These are phyloP conservation scores for Stenodema calcarata DNA, from an alignment of 2,888 invertebrate species.

Conservation along the genomic window DNA sequence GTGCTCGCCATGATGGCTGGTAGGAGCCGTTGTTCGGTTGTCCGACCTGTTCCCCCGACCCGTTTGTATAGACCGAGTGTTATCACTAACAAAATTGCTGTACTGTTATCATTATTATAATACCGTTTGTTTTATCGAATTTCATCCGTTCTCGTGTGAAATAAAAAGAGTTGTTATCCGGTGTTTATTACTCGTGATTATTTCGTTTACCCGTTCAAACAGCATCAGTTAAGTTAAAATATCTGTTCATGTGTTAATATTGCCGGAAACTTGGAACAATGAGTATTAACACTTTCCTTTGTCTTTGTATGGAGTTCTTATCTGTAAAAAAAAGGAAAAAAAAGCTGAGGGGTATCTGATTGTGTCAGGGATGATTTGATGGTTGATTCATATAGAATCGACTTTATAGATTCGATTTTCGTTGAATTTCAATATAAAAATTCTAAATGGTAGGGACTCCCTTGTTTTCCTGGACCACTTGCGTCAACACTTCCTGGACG, in stretches of 20 bases:
- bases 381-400: neutral
- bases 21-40: too few relatives aligned
- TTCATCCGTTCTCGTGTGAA: too few relatives aligned
- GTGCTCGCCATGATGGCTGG: too few relatives aligned
- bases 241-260: neutral
- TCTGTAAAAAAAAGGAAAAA: neutral
- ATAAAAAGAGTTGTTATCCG: too few relatives aligned
- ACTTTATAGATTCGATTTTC: neutral
- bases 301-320: neutral
- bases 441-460: slow-evolving; percentile 18
- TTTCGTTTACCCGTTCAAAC: too few relatives aligned
- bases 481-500: neutral
- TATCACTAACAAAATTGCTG: too few relatives aligned
- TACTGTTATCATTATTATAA: too few relatives aligned
- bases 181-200: too few relatives aligned
- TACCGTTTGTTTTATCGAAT: too few relatives aligned
- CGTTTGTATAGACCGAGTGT: too few relatives aligned
- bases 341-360: slow-evolving; percentile 6
- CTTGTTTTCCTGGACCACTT: slow-evolving; percentile 14
- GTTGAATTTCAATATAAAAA: neutral
- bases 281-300: slow-evolving; percentile 15
- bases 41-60: too few relatives aligned
- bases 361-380: slow-evolving; percentile 9
- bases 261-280: neutral
- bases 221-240: neutral